phyloP scores from a whole-genome alignment of 2,888 invertebrate species.

The Parnassius glacialis region DNA sequence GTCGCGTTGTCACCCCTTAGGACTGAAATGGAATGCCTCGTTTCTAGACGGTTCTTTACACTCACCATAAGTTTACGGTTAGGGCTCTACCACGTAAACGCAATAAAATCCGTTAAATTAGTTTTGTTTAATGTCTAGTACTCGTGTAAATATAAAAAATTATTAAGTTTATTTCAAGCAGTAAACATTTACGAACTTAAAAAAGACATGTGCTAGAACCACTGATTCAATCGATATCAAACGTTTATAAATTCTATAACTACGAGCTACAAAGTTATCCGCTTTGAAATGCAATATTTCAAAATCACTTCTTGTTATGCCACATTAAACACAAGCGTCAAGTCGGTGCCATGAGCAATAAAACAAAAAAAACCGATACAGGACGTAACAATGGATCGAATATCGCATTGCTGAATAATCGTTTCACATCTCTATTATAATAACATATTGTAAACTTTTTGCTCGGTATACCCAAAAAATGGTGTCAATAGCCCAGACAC shows the following conservation, averaged over 20 bases:
- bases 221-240: no score
- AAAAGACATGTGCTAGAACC: no score
- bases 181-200: no score
- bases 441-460: slow-evolving; percentile 27
- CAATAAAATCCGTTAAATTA: no score
- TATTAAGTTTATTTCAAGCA: no score
- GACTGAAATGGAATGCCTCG: no score
- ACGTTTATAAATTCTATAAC: neutral
- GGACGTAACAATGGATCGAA: slow-evolving; percentile 9
- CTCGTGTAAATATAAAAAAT: no score
- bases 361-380: neutral
- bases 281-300: neutral
- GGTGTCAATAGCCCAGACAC: slow-evolving; percentile 24
- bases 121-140: no score
- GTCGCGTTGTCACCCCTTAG: no score
- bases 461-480: slow-evolving; percentile 17
- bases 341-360: neutral
- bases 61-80: no score
- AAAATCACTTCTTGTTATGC: neutral
- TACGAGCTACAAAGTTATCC: neutral
- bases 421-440: slow-evolving; percentile 26
- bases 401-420: slow-evolving; percentile 19
- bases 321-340: neutral
- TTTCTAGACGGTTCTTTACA: no score
- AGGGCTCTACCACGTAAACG: no score